Conservation (phyloP, 2,888 invertebrate genomes). For the Cheilosia vulpina region DNA sequence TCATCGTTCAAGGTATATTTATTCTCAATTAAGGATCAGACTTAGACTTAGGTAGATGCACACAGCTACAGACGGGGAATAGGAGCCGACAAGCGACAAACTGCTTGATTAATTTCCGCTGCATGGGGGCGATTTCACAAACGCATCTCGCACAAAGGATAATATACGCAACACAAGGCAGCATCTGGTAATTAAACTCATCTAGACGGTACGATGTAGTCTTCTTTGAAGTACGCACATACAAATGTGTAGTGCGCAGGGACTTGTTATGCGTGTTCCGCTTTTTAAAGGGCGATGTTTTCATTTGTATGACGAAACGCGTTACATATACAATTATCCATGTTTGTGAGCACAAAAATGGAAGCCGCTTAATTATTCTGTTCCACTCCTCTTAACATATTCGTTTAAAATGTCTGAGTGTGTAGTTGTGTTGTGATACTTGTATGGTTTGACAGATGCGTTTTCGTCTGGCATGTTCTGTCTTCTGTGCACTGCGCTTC, state of each 20-base stretch:
- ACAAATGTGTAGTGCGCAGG: neutral
- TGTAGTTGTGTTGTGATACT: slow-evolving; percentile 5
- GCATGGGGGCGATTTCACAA: slow-evolving; percentile 35
- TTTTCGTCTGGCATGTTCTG: slow-evolving; percentile 28
- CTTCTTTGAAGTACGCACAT: slow-evolving; percentile 23
- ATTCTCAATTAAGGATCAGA: slow-evolving; percentile 23
- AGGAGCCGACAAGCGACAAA: neutral
- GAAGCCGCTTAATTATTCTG: slow-evolving; percentile 30
- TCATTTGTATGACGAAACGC: neutral
- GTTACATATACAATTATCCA: neutral
- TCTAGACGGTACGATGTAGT: neutral
- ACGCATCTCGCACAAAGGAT: slow-evolving; percentile 23
- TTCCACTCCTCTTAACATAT: neutral
- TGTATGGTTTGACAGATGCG: slow-evolving; percentile 49
- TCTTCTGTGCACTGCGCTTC: slow-evolving; percentile 15
- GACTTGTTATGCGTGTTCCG: slow-evolving; percentile 21
- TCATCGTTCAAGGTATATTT: neutral
- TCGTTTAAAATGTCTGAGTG: neutral
- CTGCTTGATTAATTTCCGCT: slow-evolving; percentile 39
- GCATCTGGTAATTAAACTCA: slow-evolving; percentile 2
- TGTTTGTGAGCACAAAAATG: neutral
- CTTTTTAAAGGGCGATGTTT: slow-evolving; percentile 4
- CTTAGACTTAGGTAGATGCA: neutral
- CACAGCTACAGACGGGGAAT: neutral
- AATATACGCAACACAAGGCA: slow-evolving; percentile 8